These are phyloP conservation scores for Dromiciops gliroides DNA, from an alignment of 2,113 vertebrate genomes.

Conservation along the genomic window DNA sequence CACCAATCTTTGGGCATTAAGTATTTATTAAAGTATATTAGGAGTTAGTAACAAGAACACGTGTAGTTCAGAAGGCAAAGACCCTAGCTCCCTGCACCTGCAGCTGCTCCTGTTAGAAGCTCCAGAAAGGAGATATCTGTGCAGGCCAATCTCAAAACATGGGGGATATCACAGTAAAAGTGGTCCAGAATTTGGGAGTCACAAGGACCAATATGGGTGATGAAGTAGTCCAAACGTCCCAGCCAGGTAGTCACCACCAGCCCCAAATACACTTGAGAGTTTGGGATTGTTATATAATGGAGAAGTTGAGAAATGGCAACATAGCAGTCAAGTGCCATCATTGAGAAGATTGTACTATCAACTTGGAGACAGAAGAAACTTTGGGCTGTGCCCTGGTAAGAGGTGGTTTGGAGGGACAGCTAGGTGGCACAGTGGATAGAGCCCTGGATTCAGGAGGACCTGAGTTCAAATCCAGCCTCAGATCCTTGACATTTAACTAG, in stretches of 20 bases:
- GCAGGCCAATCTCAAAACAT: constrained; percentile 69
- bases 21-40: too few relatives aligned
- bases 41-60: too few relatives aligned
- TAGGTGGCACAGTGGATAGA: too few relatives aligned
- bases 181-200: constrained; percentile 17
- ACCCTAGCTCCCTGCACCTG: too few relatives aligned
- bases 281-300: constrained; percentile 64
- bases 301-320: constrained; percentile 71
- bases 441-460: too few relatives aligned
- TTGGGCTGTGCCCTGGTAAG: not conserved
- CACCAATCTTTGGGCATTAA: too few relatives aligned
- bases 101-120: too few relatives aligned
- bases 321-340: constrained; percentile 74
- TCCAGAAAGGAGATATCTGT: constrained; percentile 51
- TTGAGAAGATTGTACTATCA: constrained; percentile 18
- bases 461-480: too few relatives aligned
- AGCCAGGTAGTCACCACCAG: constrained; percentile 51
- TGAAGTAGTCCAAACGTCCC: constrained; percentile 54
- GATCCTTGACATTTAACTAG: too few relatives aligned
- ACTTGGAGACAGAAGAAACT: not conserved
- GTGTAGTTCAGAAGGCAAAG: too few relatives aligned
- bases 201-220: constrained; percentile 49
- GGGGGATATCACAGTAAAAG: constrained; percentile 69
- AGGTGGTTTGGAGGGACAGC: too few relatives aligned
- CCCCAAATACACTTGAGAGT: constrained; percentile 16